These are phyloP conservation scores for Chlorocebus sabaeus DNA, from an alignment of 2,113 vertebrate species.

Conservation along the genomic window DNA sequence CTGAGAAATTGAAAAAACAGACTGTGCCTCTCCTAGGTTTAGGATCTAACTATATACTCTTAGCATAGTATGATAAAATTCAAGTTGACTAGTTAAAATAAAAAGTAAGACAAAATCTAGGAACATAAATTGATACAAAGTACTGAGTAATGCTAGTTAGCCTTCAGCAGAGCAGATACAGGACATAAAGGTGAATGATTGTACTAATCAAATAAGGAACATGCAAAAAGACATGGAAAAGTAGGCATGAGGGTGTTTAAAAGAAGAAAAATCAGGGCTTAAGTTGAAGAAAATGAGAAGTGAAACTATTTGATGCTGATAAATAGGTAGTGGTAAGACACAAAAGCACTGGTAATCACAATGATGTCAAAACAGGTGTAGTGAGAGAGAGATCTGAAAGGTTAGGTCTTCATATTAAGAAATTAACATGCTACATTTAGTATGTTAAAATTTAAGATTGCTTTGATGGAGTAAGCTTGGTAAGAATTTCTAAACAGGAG, in stretches of 20 bases:
- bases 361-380: neutral
- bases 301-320: neutral
- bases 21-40: neutral
- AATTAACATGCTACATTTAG: neutral
- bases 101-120: neutral
- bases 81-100: neutral
- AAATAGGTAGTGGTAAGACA: neutral
- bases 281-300: neutral
- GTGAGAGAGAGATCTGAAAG: neutral
- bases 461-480: neutral
- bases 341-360: neutral
- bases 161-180: neutral
- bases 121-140: neutral
- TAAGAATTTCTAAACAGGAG: neutral
- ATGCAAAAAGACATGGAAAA: neutral
- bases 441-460: neutral
- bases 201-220: neutral
- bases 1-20: neutral
- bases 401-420: neutral
- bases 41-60: neutral
- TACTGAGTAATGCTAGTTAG: neutral
- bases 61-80: neutral
- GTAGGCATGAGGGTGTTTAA: neutral
- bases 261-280: neutral
- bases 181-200: neutral